These are phyloP conservation scores for Dynastes grantii DNA, from an alignment of 2,888 invertebrate species.

Conservation along the genomic window DNA sequence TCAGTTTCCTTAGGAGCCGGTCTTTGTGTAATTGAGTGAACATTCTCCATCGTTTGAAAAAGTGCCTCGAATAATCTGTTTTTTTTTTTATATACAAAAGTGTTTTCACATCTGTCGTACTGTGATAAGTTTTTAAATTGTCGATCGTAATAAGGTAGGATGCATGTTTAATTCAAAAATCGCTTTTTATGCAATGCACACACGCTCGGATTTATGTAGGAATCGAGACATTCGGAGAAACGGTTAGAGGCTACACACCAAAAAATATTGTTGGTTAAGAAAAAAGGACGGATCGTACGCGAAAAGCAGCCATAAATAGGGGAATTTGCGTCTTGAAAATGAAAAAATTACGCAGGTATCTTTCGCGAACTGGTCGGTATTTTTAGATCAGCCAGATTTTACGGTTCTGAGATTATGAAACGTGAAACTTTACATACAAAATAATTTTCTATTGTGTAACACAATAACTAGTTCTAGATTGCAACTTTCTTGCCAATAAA, in stretches of 20 bases:
- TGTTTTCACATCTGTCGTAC: constrained; percentile 30
- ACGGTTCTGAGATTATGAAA: constrained; percentile 45
- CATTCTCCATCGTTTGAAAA: constrained; percentile 45
- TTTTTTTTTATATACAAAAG: constrained; percentile 27
- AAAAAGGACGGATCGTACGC: neutral
- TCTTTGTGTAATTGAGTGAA: constrained; percentile 52
- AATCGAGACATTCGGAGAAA: neutral
- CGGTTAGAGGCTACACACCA: neutral
- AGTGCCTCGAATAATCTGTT: constrained; percentile 53
- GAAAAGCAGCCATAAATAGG: neutral
- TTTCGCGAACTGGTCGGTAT: constrained; percentile 38
- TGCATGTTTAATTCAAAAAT: constrained; percentile 32
- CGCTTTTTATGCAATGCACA: neutral
- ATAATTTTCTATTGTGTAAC: constrained; percentile 48
- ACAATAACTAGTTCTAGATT: constrained; percentile 51
- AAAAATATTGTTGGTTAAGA: constrained; percentile 28
- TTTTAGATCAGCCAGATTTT: constrained; percentile 46
- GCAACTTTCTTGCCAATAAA: neutral
- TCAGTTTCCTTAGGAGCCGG: constrained; percentile 57
- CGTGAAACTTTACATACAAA: constrained; percentile 33
- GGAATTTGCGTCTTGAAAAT: constrained; percentile 22
- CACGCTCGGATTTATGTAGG: neutral
- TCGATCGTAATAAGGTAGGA: constrained; percentile 36
- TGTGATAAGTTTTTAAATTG: constrained; percentile 51
- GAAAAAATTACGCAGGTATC: constrained; percentile 42